These are phyloP conservation scores for Hydrolagus colliei DNA, from an alignment of 2,797 vertebrate genomes.

Conservation along the genomic window DNA sequence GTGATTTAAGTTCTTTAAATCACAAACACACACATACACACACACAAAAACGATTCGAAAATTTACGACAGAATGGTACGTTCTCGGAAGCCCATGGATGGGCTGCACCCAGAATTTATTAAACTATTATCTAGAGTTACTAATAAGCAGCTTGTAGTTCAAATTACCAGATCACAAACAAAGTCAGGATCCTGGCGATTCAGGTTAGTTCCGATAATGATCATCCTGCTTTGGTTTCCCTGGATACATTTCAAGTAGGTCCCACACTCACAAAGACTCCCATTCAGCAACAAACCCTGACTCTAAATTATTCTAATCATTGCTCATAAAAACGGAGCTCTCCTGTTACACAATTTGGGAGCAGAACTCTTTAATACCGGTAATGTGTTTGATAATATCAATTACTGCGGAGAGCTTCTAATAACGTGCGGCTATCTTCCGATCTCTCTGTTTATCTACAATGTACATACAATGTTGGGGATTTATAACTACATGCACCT, in stretches of 20 bases:
- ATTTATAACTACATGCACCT: conserved; percentile 11
- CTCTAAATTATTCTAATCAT: conserved; percentile 61
- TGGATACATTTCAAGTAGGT: conserved; percentile 69
- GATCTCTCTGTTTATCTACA: conserved; percentile 27
- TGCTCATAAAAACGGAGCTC: conserved; percentile 39
- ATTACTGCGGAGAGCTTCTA: conserved; percentile 24
- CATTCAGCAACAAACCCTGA: conserved; percentile 58
- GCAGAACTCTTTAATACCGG: conserved; percentile 31
- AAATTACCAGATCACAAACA: conserved; percentile 64
- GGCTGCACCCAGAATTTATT: conserved; percentile 42
- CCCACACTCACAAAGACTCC: conserved; percentile 69
- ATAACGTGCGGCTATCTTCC: conserved; percentile 29
- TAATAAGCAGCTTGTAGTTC: conserved; percentile 64
- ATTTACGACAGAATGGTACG: conserved; percentile 34
- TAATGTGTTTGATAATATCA: conserved; percentile 32
- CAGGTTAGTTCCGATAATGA: conserved; percentile 67
- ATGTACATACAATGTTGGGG: conserved; percentile 5
- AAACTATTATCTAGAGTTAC: conserved; percentile 58
- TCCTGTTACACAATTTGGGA: background rate
- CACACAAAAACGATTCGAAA: conserved; percentile 19
- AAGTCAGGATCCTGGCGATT: conserved; percentile 56
- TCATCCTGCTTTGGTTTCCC: conserved; percentile 55
- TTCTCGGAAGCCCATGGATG: conserved; percentile 34
- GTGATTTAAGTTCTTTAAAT: conserved; percentile 39
- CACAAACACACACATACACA: background rate